phyloP scores from a whole-genome alignment of 2,888 invertebrate species.

The Drosophila cognata region DNA sequence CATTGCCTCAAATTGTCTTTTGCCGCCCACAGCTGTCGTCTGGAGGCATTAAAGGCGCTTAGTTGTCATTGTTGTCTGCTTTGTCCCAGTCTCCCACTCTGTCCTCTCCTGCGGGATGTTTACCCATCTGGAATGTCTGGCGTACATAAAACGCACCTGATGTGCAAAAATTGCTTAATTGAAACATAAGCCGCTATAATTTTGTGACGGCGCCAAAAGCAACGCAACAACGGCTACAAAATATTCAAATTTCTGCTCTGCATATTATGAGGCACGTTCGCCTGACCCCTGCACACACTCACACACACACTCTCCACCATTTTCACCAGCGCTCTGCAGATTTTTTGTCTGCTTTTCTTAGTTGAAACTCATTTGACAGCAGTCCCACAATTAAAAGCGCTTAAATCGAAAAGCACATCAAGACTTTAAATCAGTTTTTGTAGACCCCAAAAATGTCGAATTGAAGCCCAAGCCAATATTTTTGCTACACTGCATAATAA shows the following conservation, averaged over 20 bases:
- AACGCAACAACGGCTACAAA: slow-evolving; percentile 42
- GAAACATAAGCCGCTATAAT: slow-evolving; percentile 80
- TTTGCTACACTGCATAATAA: not conserved
- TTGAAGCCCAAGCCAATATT: not conserved
- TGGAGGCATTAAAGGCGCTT: slow-evolving; percentile 67
- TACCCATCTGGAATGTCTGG: slow-evolving; percentile 51
- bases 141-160: slow-evolving; percentile 75
- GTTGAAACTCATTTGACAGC: slow-evolving; percentile 21
- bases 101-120: slow-evolving; percentile 18
- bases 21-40: slow-evolving; percentile 60
- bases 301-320: not conserved
- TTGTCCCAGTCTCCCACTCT: slow-evolving; percentile 38
- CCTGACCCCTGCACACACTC: not conserved
- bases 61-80: slow-evolving; percentile 32
- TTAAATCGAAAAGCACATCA: slow-evolving; percentile 53
- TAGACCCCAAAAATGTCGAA: not conserved
- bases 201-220: slow-evolving; percentile 38
- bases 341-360: slow-evolving; percentile 20
- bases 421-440: slow-evolving; percentile 12
- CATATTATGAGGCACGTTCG: slow-evolving; percentile 66
- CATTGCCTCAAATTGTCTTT: slow-evolving; percentile 58
- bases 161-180: slow-evolving; percentile 78
- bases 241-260: slow-evolving; percentile 74
- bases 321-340: not conserved
- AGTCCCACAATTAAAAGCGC: slow-evolving; percentile 64